These are phyloP conservation scores for Enteromius radiatus DNA, from an alignment of 2,797 vertebrate genomes.

Conservation along the genomic window DNA sequence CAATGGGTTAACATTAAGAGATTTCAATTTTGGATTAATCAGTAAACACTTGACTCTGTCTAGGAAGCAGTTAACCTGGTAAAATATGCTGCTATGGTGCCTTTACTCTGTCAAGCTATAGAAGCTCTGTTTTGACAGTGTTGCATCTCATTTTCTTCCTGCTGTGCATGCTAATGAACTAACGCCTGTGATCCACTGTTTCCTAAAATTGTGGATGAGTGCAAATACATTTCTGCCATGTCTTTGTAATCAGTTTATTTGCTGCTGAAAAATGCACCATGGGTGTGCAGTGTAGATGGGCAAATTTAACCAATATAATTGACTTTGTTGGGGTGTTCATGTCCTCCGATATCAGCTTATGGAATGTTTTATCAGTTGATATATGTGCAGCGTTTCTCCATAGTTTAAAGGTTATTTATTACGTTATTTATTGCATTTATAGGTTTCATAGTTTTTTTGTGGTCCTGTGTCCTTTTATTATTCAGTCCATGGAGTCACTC, in stretches of 20 bases:
- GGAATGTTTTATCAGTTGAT: background rate
- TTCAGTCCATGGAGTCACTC: background rate
- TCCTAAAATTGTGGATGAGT: background rate
- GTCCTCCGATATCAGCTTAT: background rate
- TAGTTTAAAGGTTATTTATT: background rate
- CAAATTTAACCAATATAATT: background rate
- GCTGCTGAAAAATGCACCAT: background rate
- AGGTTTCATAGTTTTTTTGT: background rate
- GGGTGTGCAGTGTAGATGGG: background rate
- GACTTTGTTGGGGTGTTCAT: background rate
- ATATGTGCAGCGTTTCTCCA: background rate
- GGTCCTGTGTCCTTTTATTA: background rate
- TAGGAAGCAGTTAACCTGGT: background rate
- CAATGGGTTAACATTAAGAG: background rate
- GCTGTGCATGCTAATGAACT: slow-evolving; percentile 14
- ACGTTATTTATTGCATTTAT: slow-evolving; percentile 3
- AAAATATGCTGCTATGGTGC: background rate
- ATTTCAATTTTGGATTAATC: background rate
- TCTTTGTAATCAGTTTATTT: slow-evolving; percentile 18
- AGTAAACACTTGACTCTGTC: slow-evolving; percentile 1
- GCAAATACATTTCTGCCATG: background rate
- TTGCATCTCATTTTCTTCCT: slow-evolving; percentile 15
- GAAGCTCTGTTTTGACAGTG: slow-evolving; percentile 22
- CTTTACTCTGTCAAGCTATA: background rate
- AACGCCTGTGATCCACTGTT: background rate